These are phyloP conservation scores for Neodiprion pinetum DNA, from an alignment of 1,140 invertebrate species.

Conservation along the genomic window DNA sequence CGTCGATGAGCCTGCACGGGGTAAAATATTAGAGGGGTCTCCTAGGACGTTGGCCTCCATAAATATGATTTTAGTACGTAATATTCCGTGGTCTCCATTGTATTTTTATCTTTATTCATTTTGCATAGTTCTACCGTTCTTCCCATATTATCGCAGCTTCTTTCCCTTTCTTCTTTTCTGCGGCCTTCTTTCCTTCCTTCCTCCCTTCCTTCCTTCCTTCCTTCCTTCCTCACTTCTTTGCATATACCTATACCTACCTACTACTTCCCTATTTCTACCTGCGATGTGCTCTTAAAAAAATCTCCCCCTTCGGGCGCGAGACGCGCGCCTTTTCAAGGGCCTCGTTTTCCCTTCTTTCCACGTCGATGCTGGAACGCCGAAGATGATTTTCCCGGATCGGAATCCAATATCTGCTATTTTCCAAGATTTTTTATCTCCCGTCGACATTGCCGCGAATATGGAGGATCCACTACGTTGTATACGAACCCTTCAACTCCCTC, in stretches of 20 bases:
- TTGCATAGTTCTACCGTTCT: constrained; percentile 47
- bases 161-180: not conserved
- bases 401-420: not conserved
- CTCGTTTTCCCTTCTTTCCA: not conserved
- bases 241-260: too few relatives aligned
- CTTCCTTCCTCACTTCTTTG: not conserved
- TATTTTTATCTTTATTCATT: constrained; percentile 52
- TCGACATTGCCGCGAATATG: too few relatives aligned
- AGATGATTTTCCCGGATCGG: not conserved
- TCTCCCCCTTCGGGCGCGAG: not conserved
- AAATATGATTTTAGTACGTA: constrained; percentile 56
- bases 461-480: too few relatives aligned
- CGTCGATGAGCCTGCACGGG: constrained; percentile 40
- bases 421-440: too few relatives aligned
- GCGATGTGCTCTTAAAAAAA: not conserved
- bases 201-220: not conserved
- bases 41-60: constrained; percentile 30
- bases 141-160: constrained; percentile 22
- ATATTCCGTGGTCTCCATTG: constrained; percentile 49
- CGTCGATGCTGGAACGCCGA: not conserved
- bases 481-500: too few relatives aligned
- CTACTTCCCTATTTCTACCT: not conserved
- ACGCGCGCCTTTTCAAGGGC: not conserved
- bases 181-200: not conserved
- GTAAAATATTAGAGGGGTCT: constrained; percentile 51